phyloP scores from a whole-genome alignment of 1,140 invertebrate genomes.

The Macrosteles quadrilineatus region DNA sequence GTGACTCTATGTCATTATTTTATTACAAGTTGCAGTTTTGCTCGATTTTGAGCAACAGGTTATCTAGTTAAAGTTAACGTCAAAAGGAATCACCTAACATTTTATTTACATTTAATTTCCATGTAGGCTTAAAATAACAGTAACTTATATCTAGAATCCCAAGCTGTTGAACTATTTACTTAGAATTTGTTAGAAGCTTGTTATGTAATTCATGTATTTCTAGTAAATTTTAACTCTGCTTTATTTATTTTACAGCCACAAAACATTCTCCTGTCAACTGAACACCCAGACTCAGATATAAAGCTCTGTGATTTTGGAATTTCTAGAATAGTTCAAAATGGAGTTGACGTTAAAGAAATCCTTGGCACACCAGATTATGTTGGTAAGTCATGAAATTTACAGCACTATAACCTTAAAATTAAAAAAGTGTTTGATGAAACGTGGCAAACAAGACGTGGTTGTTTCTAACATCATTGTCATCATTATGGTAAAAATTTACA shows the following conservation, averaged over 20 bases:
- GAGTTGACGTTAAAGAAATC: constrained; percentile 89
- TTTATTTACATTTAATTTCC: too few species aligned
- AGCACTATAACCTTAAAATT: neutral
- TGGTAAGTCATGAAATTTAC: constrained; percentile 66
- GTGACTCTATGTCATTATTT: too few species aligned
- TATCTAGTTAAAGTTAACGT: too few species aligned
- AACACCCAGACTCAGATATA: constrained; percentile 70
- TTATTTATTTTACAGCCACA: constrained; percentile 76
- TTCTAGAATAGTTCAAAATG: constrained; percentile 83
- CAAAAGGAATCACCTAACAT: too few species aligned
- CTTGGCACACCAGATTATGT: constrained; percentile 93
- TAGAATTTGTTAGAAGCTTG: too few species aligned
- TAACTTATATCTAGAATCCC: too few species aligned
- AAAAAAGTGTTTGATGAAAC: neutral
- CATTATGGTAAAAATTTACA: neutral
- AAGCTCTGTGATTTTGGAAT: constrained; percentile 96
- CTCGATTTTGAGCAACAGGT: too few species aligned
- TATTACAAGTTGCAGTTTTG: too few species aligned
- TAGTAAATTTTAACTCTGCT: too few species aligned
- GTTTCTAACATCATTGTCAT: neutral
- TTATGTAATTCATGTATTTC: too few species aligned
- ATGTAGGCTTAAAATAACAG: too few species aligned
- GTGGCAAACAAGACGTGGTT: neutral
- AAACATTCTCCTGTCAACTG: constrained; percentile 84
- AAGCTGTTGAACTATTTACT: too few species aligned